Percentiles rank a stretch among this genome's conserved stretches.
phyloP scores from a whole-genome alignment of 2,797 vertebrate species.

The Sebastes steindachneri region DNA sequence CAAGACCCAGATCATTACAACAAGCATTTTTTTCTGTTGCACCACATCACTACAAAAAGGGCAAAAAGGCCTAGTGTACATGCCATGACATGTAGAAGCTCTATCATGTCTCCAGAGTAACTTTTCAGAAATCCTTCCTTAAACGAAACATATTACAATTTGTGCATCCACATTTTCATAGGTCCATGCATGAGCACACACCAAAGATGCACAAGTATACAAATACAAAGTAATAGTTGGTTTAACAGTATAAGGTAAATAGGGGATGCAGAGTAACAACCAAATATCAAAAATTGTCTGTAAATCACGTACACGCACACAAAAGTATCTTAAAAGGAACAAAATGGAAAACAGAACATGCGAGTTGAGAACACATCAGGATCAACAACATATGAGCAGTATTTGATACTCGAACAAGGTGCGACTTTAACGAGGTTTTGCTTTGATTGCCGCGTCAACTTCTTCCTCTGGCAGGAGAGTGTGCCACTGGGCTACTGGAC shows the following conservation, averaged over 20 bases:
- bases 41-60: slow-evolving; percentile 30
- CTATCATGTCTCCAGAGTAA: not conserved
- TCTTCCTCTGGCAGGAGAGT: slow-evolving; percentile 89
- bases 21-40: not conserved
- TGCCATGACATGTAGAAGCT: not conserved
- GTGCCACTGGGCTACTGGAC: slow-evolving; percentile 93
- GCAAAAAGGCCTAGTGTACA: not conserved
- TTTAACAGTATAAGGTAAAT: not conserved
- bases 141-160: too few relatives aligned
- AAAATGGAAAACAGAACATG: slow-evolving; percentile 37
- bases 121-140: slow-evolving; percentile 1
- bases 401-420: not conserved
- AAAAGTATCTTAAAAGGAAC: slow-evolving; percentile 14
- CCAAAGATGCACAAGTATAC: slow-evolving; percentile 7
- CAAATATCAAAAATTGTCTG: slow-evolving; percentile 35
- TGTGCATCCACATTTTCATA: not conserved
- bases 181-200: not conserved
- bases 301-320: not conserved
- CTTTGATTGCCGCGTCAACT: slow-evolving; percentile 83
- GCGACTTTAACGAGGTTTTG: slow-evolving; percentile 80
- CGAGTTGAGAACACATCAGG: slow-evolving; percentile 31
- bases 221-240: slow-evolving; percentile 18
- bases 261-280: slow-evolving; percentile 7
- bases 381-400: slow-evolving; percentile 19
- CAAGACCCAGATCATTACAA: not conserved